Percentiles rank a stretch among this genome's conserved stretches.
Conservation (phyloP, 1,140 invertebrate genomes). For the Drosophila tristis region DNA sequence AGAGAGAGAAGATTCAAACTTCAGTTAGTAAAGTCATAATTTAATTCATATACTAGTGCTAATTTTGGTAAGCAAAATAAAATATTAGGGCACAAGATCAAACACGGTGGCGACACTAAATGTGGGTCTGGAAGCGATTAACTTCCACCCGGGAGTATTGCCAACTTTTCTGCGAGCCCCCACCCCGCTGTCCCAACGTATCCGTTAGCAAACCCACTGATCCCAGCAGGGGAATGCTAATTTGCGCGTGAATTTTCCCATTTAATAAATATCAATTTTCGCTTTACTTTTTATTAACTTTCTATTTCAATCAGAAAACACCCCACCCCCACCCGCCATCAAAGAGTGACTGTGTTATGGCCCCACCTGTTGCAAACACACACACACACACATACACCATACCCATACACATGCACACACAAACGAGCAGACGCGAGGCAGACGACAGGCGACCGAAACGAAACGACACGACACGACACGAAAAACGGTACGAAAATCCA, state of each 20-base stretch:
- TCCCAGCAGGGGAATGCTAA: too few species aligned
- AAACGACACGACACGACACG: slow-evolving; percentile 1
- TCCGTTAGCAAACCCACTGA: too few species aligned
- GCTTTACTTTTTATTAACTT: slow-evolving; percentile 60
- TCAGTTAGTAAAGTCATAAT: slow-evolving; percentile 27
- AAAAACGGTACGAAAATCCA: slow-evolving; percentile 33
- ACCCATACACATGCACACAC: not conserved
- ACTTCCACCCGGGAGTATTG: too few species aligned
- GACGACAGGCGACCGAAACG: slow-evolving; percentile 10
- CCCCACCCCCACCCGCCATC: too few species aligned
- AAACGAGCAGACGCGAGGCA: slow-evolving; percentile 2
- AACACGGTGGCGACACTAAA: too few species aligned
- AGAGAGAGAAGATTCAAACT: slow-evolving; percentile 9
- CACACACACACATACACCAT: not conserved
- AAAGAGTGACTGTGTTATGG: slow-evolving; percentile 16
- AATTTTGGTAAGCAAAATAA: slow-evolving; percentile 20
- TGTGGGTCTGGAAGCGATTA: too few species aligned
- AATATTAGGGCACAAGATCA: too few species aligned
- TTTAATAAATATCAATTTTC: not conserved
- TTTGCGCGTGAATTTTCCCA: too few species aligned
- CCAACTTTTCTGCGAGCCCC: too few species aligned
- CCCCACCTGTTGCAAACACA: slow-evolving; percentile 58
- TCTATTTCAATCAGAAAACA: slow-evolving; percentile 51
- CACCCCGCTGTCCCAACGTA: too few species aligned
- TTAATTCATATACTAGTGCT: slow-evolving; percentile 29